Evolutionary conservation across 2,888 invertebrate species (phyloP), one percentile per base, ranked within the genome.

Genomic region (Pomacea canaliculata): DNA sequence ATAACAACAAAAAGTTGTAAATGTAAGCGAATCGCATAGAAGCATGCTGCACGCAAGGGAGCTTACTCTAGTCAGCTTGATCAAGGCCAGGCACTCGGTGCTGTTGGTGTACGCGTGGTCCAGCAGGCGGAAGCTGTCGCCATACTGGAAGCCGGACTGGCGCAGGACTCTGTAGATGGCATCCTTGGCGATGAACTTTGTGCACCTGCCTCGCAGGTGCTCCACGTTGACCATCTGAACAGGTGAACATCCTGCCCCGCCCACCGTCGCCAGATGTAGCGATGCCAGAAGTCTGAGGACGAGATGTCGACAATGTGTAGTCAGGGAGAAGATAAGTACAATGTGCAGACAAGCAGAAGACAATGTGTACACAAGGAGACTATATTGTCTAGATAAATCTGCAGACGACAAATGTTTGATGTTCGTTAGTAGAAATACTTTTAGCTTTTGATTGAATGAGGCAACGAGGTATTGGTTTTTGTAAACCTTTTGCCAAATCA

Each of bases 191-290:
- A 67, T 75, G n/a, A 71, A 65, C 48, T 75, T 46, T 5, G 63
- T 68, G 46, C 78, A 78, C 23, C 72, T 68, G 7, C 68, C 70
- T 49, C 71, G 71, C 27, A 78, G n/a, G 63, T 72, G 68, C 48
- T 75, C 71, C n/a, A 78, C 56, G 75, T 78, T 78, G 69, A 78
- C 69, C 23, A 69, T 37, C 18, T 69, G 62, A 2, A 18, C 18
- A 1, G 65, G 16, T 3, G 63, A 49, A 8, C 10, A 18, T 16
- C 62, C 62, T 7, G 10, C 51, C 12, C 48, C 13, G 5, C n/a
- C 16, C 9, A 46, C 4, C 12, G 49, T 8, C 9, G 48, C 8
- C 48, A 71, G n/a, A 9, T 49, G 46, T 2, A 71, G 46, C 13
- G 62, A 48, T 3, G 71, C 71, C 63, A 71, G 62, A 12, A 62